These are phyloP conservation scores for Chaenodraco wilsoni DNA, from an alignment of 2,797 vertebrate species.

Conservation along the genomic window DNA sequence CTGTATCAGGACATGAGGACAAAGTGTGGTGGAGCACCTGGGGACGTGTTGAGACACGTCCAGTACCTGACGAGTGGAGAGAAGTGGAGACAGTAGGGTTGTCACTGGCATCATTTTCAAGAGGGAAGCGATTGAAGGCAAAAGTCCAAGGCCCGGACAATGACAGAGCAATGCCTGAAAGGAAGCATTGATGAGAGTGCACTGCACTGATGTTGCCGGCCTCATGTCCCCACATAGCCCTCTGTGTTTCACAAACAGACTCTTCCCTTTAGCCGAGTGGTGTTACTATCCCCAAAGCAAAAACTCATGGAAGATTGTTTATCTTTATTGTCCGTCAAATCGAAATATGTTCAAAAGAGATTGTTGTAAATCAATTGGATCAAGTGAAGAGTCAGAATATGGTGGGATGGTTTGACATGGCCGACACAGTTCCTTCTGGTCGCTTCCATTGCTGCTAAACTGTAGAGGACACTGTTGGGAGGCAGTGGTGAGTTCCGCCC, in stretches of 20 bases:
- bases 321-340: neutral
- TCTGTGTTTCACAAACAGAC: constrained; percentile 42
- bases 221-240: constrained; percentile 43
- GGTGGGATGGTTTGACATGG: constrained; percentile 43
- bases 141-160: constrained; percentile 54
- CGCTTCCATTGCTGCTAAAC: constrained; percentile 53
- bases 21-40: neutral
- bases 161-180: constrained; percentile 65
- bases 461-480: constrained; percentile 44
- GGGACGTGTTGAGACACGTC: constrained; percentile 1
- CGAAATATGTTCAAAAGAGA: neutral
- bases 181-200: constrained; percentile 67
- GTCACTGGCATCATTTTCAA: constrained; percentile 34
- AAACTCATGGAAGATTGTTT: neutral
- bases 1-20: constrained; percentile 5
- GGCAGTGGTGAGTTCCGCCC: constrained; percentile 71
- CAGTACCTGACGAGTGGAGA: constrained; percentile 10
- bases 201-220: constrained; percentile 45
- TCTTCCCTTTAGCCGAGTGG: constrained; percentile 4
- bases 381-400: constrained; percentile 16
- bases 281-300: constrained; percentile 3
- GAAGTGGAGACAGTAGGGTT: constrained; percentile 21
- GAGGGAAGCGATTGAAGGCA: constrained; percentile 52
- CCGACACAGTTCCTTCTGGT: constrained; percentile 26
- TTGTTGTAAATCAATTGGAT: constrained; percentile 2